Base-by-base conservation (phyloP, 1,140 invertebrate species). In the Drosophila neocordata region DNA sequence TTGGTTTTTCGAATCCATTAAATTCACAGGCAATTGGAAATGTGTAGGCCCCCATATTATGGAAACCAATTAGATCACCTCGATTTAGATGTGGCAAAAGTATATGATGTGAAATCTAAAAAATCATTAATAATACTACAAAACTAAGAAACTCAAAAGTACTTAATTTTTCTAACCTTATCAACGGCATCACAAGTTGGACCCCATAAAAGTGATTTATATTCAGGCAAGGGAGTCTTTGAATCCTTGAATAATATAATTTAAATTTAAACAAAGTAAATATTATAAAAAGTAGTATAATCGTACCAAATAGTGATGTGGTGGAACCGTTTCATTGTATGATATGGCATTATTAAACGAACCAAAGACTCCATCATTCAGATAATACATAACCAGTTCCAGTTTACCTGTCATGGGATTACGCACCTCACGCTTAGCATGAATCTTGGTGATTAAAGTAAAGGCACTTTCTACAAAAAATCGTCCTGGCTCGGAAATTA, bases 281-380 rank as follows among this genome's bases (percentile, higher is more conserved):
- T 53, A 0, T 53, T 37, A 31, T 15, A 38, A 22, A 2, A 11
- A 11, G 3, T 37, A 4, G 9, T n/a, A 24, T 15, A n/a, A n/a
- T n/a, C n/a, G n/a, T n/a, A 0, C 82, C 73, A 89, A 34, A 58
- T 88, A 90, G 53, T 91, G 90, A 41, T 79, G 35, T 0, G 79
- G 78, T 2, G 73, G 80, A 38, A 73, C 31, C 35, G 97, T 96
- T 92, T 99, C 98, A 92, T 99, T 98, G 90, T 98, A 99, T 4
- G 99, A 93, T 44, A 44, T 44, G 69, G 98, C 93, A 93, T 97
- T 98, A 93, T 99, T 99, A 93, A 99, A 99, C 27, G 97, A 98
- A 12, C 98, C 98, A 92, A 99, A 99, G 22, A 99, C 97, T 0
- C 99, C 97, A 93, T 99, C 98, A 92, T 99, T 99, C 76, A 99